phyloP scores from a whole-genome alignment of 2,797 vertebrate species.

The Diceros bicornis region DNA sequence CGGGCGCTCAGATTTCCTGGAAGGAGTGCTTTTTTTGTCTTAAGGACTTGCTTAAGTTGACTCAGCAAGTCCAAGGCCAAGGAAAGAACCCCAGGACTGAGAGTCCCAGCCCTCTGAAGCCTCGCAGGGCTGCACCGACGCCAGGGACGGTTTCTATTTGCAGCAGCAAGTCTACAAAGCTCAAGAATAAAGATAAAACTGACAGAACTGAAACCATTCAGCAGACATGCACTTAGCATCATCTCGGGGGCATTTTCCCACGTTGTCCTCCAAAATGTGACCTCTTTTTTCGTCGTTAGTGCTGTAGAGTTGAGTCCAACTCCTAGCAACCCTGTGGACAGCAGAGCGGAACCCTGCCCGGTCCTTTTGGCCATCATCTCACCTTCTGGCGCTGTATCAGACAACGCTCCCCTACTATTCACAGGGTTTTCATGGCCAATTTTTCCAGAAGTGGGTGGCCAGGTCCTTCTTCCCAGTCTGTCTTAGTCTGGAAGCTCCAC shows the following conservation, averaged over 20 bases:
- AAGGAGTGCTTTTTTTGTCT: not conserved
- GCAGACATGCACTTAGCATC: rapidly evolving
- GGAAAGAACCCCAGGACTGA: not conserved
- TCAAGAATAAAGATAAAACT: constrained; percentile 48
- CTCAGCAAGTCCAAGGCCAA: not conserved
- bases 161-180: not conserved
- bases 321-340: too few species aligned
- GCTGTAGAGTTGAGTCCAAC: too few species aligned
- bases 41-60: not conserved
- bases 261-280: not conserved
- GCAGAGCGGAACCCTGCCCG: too few species aligned
- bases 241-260: not conserved
- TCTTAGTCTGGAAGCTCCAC: too few species aligned
- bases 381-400: too few species aligned
- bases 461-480: too few species aligned
- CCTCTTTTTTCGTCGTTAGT: not conserved
- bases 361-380: too few species aligned
- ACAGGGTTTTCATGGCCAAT: too few species aligned
- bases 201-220: not conserved
- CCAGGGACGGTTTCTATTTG: not conserved
- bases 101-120: rapidly evolving
- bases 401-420: too few species aligned
- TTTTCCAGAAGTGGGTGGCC: too few species aligned
- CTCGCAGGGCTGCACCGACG: rapidly evolving
- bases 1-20: not conserved